Evolutionary conservation across 2,113 vertebrate species (phyloP).

Genomic region (Rhizomys pruinosus): DNA sequence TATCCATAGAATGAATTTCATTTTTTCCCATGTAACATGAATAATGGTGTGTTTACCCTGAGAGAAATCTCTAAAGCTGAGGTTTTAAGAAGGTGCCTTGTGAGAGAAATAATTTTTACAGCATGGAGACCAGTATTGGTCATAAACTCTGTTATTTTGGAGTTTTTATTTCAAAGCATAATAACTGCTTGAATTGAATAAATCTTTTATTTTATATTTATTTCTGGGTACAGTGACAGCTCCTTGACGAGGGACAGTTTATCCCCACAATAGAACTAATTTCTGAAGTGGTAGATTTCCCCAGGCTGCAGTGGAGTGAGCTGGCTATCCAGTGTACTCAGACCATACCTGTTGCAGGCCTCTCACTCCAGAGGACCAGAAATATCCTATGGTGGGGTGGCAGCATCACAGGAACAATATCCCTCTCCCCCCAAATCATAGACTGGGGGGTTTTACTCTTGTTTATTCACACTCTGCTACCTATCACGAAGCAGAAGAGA

Average conservation of each 20-base stretch:
- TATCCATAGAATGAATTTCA: neutral
- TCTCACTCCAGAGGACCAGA: neutral
- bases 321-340: neutral
- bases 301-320: neutral
- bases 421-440: neutral
- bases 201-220: conserved; percentile 55
- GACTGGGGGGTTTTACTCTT: neutral
- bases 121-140: neutral
- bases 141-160: neutral
- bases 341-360: neutral
- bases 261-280: neutral
- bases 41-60: neutral
- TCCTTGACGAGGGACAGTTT: conserved; percentile 18
- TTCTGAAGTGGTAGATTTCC: conserved; percentile 31
- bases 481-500: conserved; percentile 14
- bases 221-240: conserved; percentile 8
- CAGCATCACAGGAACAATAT: neutral
- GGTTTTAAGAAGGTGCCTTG: neutral
- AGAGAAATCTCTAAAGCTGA: neutral
- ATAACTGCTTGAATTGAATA: conserved; percentile 40
- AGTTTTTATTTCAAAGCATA: conserved; percentile 52
- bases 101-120: neutral
- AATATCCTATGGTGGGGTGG: neutral
- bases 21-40: neutral
- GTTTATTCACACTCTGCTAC: neutral